Evolutionary conservation across 2,113 vertebrate genomes (phyloP), one percentile per base, ranked within the genome.

Genomic region (Hemibagrus wyckioides): DNA sequence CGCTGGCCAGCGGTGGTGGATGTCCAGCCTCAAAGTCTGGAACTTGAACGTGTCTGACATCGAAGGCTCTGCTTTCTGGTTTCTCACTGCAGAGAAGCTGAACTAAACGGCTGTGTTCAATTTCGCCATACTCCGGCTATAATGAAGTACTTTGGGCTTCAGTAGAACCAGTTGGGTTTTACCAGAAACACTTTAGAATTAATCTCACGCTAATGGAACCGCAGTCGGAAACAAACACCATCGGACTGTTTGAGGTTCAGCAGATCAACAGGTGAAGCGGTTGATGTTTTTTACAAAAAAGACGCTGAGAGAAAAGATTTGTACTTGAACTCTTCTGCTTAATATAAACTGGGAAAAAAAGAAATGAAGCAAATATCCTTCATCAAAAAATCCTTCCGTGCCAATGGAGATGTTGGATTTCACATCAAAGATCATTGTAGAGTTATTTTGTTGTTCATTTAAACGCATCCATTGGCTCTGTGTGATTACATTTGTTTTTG

Each of bases 21-120:
- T 89, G 89, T 91, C 41, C 82, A 76, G 86, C 87, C 90, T 92
- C 89, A 92, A 91, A 92, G 89, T 87, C 92, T 89, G 90, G 89
- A 77, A 86, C 77, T 89, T 93, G 80, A 91, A 85, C 75, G 8
- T 56, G 48, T 84, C 44, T 80, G 87, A 84, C 89, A 80, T 79
- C 65, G 80, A 77, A 85, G 83, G 73, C 33, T n/a, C 48, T 88
- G 86, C 84, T 41, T 14, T 65, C 61, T 30, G 33, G 30, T 69
- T 80, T 81, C 80, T 81, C 48, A 41, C 25, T 28, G n/a, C 6
- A 48, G n/a, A 54, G 33, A 52, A 80, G 11, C 6, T 30, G 2
- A 30, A n/a, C 48, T 69, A 69, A 69, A 80, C 85, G 2, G 28
- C 75, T 50, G 23, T 67, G n/a, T 33, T 67, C 30, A 65, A 65